Percentiles rank a stretch among this genome's conserved stretches.
phyloP scores from a whole-genome alignment of 2,797 vertebrate species.

The Parambassis ranga region DNA sequence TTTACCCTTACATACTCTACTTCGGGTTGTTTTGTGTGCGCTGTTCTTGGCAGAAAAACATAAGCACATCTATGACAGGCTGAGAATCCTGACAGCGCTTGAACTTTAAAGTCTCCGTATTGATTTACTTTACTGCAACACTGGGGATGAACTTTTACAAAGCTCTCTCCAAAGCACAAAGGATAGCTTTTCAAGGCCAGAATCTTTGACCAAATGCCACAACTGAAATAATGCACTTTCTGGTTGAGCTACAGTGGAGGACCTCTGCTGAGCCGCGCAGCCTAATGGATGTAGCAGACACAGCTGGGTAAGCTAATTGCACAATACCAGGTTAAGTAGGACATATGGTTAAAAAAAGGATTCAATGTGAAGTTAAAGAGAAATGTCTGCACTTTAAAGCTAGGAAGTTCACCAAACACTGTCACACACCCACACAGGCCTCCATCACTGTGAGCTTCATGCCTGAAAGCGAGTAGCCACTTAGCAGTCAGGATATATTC shows the following conservation, averaged over 20 bases:
- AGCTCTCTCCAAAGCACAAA: constrained; percentile 54
- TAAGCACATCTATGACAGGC: constrained; percentile 38
- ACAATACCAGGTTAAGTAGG: constrained; percentile 63
- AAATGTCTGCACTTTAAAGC: constrained; percentile 28
- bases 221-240: constrained; percentile 69
- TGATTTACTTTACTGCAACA: constrained; percentile 64
- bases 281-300: constrained; percentile 76
- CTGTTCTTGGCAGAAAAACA: constrained; percentile 42
- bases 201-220: constrained; percentile 67
- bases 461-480: constrained; percentile 11
- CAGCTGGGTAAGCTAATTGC: constrained; percentile 59
- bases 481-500: constrained; percentile 20
- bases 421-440: background rate
- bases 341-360: constrained; percentile 47
- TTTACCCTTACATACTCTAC: constrained; percentile 17
- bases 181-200: constrained; percentile 63
- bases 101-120: constrained; percentile 50
- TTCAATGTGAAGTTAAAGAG: constrained; percentile 16
- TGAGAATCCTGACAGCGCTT: constrained; percentile 55
- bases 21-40: constrained; percentile 25
- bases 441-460: background rate
- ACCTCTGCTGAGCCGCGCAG: constrained; percentile 57
- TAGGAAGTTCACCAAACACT: constrained; percentile 25
- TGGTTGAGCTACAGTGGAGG: constrained; percentile 57
- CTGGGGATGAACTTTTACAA: constrained; percentile 56